Evolutionary conservation across 2,888 invertebrate genomes (phyloP).

Genomic region (Chrysina gloriosa): DNA sequence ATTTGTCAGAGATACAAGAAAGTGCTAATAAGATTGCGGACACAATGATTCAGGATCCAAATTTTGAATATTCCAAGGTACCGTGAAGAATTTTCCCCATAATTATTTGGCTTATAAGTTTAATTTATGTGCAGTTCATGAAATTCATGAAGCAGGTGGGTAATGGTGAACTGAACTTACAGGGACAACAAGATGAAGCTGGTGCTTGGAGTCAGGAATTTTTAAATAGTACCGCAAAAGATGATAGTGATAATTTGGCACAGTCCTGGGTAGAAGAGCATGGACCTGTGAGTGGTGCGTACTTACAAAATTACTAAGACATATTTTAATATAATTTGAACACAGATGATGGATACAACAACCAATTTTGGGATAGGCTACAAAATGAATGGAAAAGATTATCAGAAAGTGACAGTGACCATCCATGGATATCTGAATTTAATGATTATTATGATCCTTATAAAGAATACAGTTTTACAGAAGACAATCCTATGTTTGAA

Average conservation of each 20-base stretch:
- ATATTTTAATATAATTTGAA: slow-evolving; percentile 2
- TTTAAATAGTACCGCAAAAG: slow-evolving; percentile 57
- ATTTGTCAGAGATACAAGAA: slow-evolving; percentile 65
- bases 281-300: slow-evolving; percentile 45
- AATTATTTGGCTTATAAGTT: slow-evolving; percentile 33
- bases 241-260: slow-evolving; percentile 49
- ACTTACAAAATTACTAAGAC: slow-evolving; percentile 1
- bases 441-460: slow-evolving; percentile 73
- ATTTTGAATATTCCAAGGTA: slow-evolving; percentile 78
- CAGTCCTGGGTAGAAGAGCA: slow-evolving; percentile 62
- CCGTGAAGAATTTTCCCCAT: slow-evolving; percentile 14
- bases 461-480: slow-evolving; percentile 72
- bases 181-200: slow-evolving; percentile 64
- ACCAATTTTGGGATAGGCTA: slow-evolving; percentile 72
- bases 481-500: slow-evolving; percentile 88
- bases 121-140: slow-evolving; percentile 73
- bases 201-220: slow-evolving; percentile 67
- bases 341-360: slow-evolving; percentile 72
- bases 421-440: slow-evolving; percentile 80
- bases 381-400: slow-evolving; percentile 85
- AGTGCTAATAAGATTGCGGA: slow-evolving; percentile 71
- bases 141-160: slow-evolving; percentile 85
- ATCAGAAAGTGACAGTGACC: slow-evolving; percentile 75
- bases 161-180: slow-evolving; percentile 73
- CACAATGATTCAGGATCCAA: slow-evolving; percentile 72